Evolutionary conservation across 1,140 invertebrate species (phyloP).

Genomic region (Magallana angulata): DNA sequence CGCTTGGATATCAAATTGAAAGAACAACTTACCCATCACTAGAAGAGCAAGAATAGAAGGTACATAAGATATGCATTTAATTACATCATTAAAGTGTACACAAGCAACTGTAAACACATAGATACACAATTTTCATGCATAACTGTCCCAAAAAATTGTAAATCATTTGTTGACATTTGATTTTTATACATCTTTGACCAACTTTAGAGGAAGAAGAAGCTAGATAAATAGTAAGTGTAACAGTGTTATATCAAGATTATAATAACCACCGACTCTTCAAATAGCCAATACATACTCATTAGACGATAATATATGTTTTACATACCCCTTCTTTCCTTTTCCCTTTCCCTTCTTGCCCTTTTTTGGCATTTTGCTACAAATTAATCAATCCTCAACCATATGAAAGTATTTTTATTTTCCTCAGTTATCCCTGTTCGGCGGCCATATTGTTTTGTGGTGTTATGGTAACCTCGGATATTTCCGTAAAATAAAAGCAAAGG

Average conservation of each 20-base stretch:
- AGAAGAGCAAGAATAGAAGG: not conserved
- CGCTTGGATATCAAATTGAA: not conserved
- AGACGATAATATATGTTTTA: not conserved
- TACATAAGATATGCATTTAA: too few species aligned
- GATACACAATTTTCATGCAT: too few species aligned
- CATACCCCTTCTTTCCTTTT: conserved; percentile 74
- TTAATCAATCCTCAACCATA: not conserved
- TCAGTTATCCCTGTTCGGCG: conserved; percentile 30
- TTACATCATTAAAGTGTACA: too few species aligned
- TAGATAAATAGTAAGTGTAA: too few species aligned
- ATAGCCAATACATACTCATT: too few species aligned
- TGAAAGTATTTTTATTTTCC: not conserved
- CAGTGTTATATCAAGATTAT: too few species aligned
- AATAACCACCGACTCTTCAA: too few species aligned
- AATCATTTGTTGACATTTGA: too few species aligned
- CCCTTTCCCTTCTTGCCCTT: conserved; percentile 72
- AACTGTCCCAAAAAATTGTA: too few species aligned
- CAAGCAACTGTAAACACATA: too few species aligned
- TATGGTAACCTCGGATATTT: conserved; percentile 55
- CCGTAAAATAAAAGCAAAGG: not conserved
- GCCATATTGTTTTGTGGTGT: conserved; percentile 66
- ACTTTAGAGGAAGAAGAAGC: too few species aligned
- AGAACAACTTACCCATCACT: not conserved
- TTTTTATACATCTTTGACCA: too few species aligned
- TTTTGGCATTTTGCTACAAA: conserved; percentile 71